A percentile compares a stretch with the other conserved stretches of the same genome.
Evolutionary conservation across 2,888 invertebrate species (phyloP).

Genomic region (Epinotia bilunana): DNA sequence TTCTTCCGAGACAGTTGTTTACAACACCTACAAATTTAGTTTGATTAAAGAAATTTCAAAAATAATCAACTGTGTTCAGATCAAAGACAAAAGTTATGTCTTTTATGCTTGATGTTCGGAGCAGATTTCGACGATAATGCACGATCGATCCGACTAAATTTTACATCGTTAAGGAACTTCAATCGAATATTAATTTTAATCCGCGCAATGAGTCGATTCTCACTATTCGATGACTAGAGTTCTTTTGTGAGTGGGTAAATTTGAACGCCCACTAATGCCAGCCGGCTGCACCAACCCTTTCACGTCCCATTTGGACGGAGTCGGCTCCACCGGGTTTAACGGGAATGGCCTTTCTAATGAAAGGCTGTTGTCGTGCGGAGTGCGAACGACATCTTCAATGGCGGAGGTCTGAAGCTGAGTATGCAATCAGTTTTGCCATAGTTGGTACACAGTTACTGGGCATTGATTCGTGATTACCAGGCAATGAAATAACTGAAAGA

Average conservation of each 20-base stretch:
- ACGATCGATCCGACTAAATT: not conserved
- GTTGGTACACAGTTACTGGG: not conserved
- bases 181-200: constrained; percentile 30
- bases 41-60: too few species aligned
- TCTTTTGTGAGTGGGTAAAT: constrained; percentile 51
- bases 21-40: too few species aligned
- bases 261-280: constrained; percentile 35
- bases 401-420: constrained; percentile 18
- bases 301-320: constrained; percentile 36
- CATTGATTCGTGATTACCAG: constrained; percentile 9
- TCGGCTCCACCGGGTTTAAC: constrained; percentile 25
- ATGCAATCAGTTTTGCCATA: constrained; percentile 21
- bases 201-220: constrained; percentile 49
- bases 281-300: constrained; percentile 32
- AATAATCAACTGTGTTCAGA: not conserved
- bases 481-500: not conserved
- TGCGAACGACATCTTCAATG: constrained; percentile 25
- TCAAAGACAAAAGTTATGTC: too few species aligned
- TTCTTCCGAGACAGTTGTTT: too few species aligned
- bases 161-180: not conserved
- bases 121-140: not conserved
- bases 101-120: too few species aligned
- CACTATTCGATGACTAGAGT: constrained; percentile 41
- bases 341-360: constrained; percentile 36
- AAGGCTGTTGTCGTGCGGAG: constrained; percentile 40